phyloP scores from a whole-genome alignment of 2,888 invertebrate species.

The Drosophila antonietae region DNA sequence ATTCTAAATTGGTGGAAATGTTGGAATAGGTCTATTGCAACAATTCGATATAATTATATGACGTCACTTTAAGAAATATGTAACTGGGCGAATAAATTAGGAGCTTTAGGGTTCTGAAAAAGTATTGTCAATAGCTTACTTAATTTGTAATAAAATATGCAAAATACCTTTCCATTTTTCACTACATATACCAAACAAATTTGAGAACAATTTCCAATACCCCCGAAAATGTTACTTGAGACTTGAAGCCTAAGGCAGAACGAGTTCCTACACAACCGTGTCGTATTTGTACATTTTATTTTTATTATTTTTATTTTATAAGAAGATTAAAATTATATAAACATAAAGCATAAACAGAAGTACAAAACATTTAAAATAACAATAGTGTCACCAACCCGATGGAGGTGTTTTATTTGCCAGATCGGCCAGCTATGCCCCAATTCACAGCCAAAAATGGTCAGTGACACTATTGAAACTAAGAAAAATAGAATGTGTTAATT shows the following conservation, averaged over 20 bases:
- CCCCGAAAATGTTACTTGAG: not conserved
- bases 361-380: too few species aligned
- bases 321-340: too few species aligned
- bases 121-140: too few species aligned
- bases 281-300: not conserved
- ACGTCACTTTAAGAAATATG: not conserved
- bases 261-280: not conserved
- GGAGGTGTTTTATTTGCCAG: too few species aligned
- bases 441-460: too few species aligned
- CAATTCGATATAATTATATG: not conserved
- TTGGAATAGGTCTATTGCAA: not conserved
- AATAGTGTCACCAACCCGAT: too few species aligned
- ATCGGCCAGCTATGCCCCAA: too few species aligned
- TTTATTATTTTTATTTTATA: too few species aligned
- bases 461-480: too few species aligned
- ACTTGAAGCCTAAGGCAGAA: not conserved
- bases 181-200: too few species aligned
- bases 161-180: not conserved
- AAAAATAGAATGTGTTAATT: too few species aligned
- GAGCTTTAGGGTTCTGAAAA: not conserved
- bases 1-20: not conserved
- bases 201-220: not conserved
- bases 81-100: not conserved
- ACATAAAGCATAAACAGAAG: too few species aligned
- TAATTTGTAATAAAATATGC: not conserved